phyloP scores from a whole-genome alignment of 2,113 vertebrate genomes.

The Mustela nigripes region DNA sequence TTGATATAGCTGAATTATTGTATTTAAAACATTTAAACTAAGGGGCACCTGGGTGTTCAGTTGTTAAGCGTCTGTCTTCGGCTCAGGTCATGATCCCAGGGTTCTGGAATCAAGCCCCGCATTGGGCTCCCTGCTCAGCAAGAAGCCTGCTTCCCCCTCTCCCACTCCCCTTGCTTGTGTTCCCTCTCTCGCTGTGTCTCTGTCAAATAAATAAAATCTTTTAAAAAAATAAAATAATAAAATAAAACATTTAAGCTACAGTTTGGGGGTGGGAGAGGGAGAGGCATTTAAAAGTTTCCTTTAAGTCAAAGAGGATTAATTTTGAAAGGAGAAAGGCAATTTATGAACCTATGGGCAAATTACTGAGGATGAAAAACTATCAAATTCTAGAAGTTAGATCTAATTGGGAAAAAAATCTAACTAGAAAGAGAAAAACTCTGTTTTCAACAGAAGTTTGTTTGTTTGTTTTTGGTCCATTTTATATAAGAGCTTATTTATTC shows the following conservation, averaged over 20 bases:
- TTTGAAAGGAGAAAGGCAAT: conserved; percentile 56
- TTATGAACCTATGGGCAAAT: conserved; percentile 24
- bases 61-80: too few relatives aligned
- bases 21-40: conserved; percentile 45
- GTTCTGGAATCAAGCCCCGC: too few relatives aligned
- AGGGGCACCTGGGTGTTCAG: too few relatives aligned
- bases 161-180: too few relatives aligned
- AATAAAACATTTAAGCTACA: conserved; percentile 30
- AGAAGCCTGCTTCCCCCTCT: too few relatives aligned
- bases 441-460: conserved; percentile 17
- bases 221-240: background rate
- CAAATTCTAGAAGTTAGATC: conserved; percentile 45
- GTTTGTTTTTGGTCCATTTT: background rate
- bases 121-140: too few relatives aligned
- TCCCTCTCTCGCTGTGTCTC: too few relatives aligned
- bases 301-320: conserved; percentile 36
- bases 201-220: too few relatives aligned
- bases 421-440: conserved; percentile 54
- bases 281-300: conserved; percentile 29
- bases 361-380: conserved; percentile 41
- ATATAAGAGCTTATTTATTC: conserved; percentile 63
- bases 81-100: too few relatives aligned
- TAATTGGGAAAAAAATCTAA: conserved; percentile 37
- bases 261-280: background rate
- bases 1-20: conserved; percentile 31